Evolutionary conservation across 2,113 vertebrate species (phyloP), one percentile per base, ranked within the genome.

Genomic region (Heterotilapia buettikoferi): DNA sequence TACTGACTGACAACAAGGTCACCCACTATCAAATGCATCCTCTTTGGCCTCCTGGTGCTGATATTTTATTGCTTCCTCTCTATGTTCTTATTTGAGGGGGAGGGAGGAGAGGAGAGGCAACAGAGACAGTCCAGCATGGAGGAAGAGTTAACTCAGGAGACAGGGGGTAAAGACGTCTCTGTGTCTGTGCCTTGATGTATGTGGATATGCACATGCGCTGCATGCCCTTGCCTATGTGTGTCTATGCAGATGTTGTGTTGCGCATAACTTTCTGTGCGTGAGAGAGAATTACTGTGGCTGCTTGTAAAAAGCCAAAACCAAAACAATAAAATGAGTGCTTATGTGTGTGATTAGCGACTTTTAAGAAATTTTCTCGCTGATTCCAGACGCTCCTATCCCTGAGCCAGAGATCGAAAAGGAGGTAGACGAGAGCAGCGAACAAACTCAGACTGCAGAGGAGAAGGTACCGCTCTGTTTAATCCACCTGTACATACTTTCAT

Each of bases 81-180:
- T 26, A 6, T 78, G 84, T 83, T 82, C 63, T 85, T 96, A 94
- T 95, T 92, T 57, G 92, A 97, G 92, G 97, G 94, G 8, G 97
- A 97, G 47, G 95, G 95, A 73, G 85, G 89, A 5, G 97, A 98
- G 53, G 97, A 98, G 59, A 94, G 93, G 19, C 96, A 97, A 31
- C 94, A 95, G 83, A 96, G 95, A 89, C 93, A 97, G 90, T 84
- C 84, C 93, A 95, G 95, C 88, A 89, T 92, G 91, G 95, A 95
- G 31, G 94, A 96, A 66, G 93, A 93, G 45, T 85, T 93, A 29
- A 89, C 86, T 86, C 92, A 91, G 63, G 95, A 96, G 82, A 87
- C 91, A 24, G 95, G 89, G 63, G 95, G 96, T 96, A 93, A 94
- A 88, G 84, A 36, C 80, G 18, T 68, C 2, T 61, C 54, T 88